Evolutionary conservation across 1,140 invertebrate species (phyloP), one percentile per base, ranked within the genome.

Genomic region (Pogonomyrmex barbatus): DNA sequence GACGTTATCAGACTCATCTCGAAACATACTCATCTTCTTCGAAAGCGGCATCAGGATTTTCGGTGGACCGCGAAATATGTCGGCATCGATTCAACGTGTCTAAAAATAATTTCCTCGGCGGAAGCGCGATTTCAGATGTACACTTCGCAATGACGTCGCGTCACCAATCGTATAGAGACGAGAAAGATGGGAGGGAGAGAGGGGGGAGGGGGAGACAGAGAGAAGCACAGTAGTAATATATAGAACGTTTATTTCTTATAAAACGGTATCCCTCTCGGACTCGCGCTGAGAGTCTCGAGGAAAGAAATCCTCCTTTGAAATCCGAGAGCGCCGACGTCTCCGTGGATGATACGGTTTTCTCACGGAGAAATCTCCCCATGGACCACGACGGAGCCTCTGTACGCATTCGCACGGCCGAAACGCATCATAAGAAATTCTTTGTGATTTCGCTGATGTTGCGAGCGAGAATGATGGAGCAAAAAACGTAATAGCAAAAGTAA

Each of bases 281-380:
- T 65, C 67, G 52, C 24, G 67, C 42, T 73, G 79, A 71, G 79
- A 86, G 63, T 77, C 70, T 36, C 36, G 78, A 82, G 63, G 85
- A 83, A 86, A 83, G 67, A 24, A 24, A 24, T 24, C 24, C 65
- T 71, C 78, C 67, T 86, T 86, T 73, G 67, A 86, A 86, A 83
- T 83, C 77, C 12, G 33, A 86, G 78, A 71, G 56, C 33, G 39
- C 12, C 67, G 39, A 73, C 24, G 50, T 86, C 78, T 33, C 67
- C 6, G 50, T 47, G 45, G 85, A 86, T 65, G 73, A 83, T 73
- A 71, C 58, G 60, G 47, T 36, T 54, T 86, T 82, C 85, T 63
- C 30, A 71, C 24, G 42, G 24, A 82, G 54, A n/a, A 10, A 58
- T 58, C 67, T 71, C 67, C 65, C 67, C 17, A 9, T 47, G 63